Percentiles rank a stretch among this genome's conserved stretches.
These are phyloP conservation scores for Cettia cetti DNA, from an alignment of 2,113 vertebrate genomes.

Conservation along the genomic window DNA sequence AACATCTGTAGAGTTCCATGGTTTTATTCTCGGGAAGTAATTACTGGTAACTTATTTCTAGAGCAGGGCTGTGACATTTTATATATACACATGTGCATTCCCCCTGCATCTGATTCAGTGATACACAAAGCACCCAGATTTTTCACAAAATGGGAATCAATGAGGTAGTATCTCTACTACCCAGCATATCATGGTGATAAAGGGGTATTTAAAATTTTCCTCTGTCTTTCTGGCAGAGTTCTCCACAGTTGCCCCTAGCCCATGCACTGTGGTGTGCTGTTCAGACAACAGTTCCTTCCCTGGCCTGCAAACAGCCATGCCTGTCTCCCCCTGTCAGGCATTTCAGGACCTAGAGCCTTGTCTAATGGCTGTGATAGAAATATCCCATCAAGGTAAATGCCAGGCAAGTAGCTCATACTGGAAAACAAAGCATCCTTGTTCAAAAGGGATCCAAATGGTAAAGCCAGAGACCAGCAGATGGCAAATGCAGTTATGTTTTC, in stretches of 20 bases:
- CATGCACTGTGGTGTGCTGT: neutral
- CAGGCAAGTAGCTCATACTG: neutral
- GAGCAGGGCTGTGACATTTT: neutral
- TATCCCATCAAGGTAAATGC: constrained; percentile 14
- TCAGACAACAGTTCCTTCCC: neutral
- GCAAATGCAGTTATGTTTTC: constrained; percentile 37
- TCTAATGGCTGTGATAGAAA: neutral
- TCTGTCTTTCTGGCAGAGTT: neutral
- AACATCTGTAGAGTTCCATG: neutral
- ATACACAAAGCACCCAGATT: neutral
- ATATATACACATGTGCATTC: neutral
- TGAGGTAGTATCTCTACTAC: neutral
- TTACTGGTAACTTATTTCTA: neutral
- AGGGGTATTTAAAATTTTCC: neutral
- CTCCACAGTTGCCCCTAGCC: neutral
- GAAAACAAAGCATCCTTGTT: constrained; percentile 38
- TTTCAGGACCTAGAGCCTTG: neutral
- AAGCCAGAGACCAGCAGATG: constrained; percentile 41
- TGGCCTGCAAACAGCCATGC: neutral
- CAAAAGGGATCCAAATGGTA: neutral
- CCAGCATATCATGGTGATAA: neutral
- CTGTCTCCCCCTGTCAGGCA: neutral
- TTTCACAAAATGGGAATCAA: neutral
- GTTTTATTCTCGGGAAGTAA: neutral
- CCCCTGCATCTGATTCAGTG: neutral